A percentile compares a stretch with the other conserved stretches of the same genome.
These are phyloP conservation scores for Spicauda simplicius DNA, from an alignment of 2,888 invertebrate species.

Conservation along the genomic window DNA sequence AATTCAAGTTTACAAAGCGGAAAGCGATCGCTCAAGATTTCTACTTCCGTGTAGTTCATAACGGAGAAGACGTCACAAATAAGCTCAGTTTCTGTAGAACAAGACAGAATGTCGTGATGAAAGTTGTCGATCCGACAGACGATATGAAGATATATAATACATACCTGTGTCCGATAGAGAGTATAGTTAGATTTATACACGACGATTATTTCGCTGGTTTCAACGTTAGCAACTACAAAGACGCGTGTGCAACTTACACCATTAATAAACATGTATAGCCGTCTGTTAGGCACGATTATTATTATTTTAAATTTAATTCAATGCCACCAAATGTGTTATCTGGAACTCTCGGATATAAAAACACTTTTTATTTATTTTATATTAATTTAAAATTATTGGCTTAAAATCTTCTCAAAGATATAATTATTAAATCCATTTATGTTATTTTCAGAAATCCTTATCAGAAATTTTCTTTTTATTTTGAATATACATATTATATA, in stretches of 20 bases:
- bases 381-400: no score
- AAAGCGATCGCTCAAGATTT: conserved; percentile 87
- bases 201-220: conserved; percentile 93
- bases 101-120: conserved; percentile 79
- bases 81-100: conserved; percentile 91
- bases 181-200: conserved; percentile 93
- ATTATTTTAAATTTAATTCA: no score
- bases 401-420: no score
- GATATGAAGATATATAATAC: conserved; percentile 68
- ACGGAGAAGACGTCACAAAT: conserved; percentile 94
- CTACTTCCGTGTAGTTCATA: conserved; percentile 93
- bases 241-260: conserved; percentile 87
- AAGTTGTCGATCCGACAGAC: conserved; percentile 68
- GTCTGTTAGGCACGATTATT: no score
- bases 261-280: conserved; percentile 51
- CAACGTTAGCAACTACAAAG: conserved; percentile 95
- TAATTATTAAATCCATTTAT: no score
- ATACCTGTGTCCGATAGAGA: conserved; percentile 93
- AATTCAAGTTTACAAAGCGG: conserved; percentile 81
- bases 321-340: no score
- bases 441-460: no score
- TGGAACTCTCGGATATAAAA: no score
- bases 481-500: no score
- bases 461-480: no score
- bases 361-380: no score